Conservation (phyloP, 2,113 vertebrate species). For the Pseudorectes ferrugineus region DNA sequence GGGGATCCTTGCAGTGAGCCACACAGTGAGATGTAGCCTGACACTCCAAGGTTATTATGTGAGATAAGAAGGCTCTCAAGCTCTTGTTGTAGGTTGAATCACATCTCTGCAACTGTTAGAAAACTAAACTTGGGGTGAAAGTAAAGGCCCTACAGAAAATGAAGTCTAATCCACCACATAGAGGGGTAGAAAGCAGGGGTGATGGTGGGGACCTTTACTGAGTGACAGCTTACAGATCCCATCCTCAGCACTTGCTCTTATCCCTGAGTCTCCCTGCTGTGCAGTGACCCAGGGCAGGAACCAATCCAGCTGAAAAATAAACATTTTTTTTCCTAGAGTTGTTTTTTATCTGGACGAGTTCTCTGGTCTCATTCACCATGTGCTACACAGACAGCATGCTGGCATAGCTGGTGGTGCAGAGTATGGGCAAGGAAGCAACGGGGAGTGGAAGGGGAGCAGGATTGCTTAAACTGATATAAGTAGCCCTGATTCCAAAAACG, state of each 20-base stretch:
- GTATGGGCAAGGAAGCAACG: background rate
- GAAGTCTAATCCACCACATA: background rate
- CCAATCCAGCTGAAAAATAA: constrained; percentile 14
- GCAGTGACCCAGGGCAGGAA: constrained; percentile 22
- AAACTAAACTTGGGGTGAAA: background rate
- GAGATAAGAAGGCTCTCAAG: background rate
- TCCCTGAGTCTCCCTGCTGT: background rate
- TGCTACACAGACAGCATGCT: background rate
- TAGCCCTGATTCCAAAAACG: background rate
- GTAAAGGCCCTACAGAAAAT: background rate
- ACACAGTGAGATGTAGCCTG: background rate
- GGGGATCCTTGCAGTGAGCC: background rate
- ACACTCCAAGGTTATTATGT: background rate
- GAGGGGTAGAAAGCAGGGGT: background rate
- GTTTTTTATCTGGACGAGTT: constrained; percentile 4
- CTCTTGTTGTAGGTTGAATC: background rate
- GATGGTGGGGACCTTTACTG: background rate
- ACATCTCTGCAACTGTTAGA: background rate
- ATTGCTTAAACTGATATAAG: background rate
- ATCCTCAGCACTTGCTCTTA: background rate
- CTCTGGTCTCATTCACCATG: background rate
- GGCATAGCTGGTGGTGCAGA: background rate
- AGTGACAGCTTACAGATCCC: background rate
- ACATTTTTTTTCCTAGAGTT: background rate
- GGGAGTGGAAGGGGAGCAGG: background rate